These are phyloP conservation scores for Ginglymostoma cirratum DNA, from an alignment of 2,113 vertebrate species.

Conservation along the genomic window DNA sequence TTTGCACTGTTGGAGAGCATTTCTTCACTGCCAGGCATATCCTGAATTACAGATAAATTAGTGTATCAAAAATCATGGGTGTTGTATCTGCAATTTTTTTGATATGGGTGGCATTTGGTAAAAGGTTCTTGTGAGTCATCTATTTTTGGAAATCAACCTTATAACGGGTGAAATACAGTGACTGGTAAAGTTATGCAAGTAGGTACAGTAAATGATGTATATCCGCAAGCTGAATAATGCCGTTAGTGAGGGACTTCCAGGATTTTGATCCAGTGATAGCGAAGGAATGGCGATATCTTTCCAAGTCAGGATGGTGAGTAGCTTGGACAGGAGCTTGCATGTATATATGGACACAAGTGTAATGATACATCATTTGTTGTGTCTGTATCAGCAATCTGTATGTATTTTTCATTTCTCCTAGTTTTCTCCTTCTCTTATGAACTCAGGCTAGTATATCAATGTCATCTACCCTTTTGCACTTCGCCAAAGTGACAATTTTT, in stretches of 20 bases:
- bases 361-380: neutral
- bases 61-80: neutral
- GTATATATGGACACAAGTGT: neutral
- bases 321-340: no score
- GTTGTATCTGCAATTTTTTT: neutral
- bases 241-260: no score
- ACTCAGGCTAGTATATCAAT: neutral
- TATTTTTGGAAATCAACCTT: neutral
- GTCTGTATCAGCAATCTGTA: neutral
- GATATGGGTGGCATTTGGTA: neutral
- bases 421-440: neutral
- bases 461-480: neutral
- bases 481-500: neutral
- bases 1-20: neutral
- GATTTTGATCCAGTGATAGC: no score
- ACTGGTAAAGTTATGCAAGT: neutral
- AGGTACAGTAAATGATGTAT: neutral
- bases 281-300: no score
- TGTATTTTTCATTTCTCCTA: neutral
- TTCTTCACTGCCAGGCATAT: neutral
- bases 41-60: neutral
- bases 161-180: neutral
- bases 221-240: neutral
- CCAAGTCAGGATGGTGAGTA: no score
- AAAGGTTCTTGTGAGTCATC: neutral